These are phyloP conservation scores for Polyommatus iphigenia DNA, from an alignment of 2,888 invertebrate species.

Conservation along the genomic window DNA sequence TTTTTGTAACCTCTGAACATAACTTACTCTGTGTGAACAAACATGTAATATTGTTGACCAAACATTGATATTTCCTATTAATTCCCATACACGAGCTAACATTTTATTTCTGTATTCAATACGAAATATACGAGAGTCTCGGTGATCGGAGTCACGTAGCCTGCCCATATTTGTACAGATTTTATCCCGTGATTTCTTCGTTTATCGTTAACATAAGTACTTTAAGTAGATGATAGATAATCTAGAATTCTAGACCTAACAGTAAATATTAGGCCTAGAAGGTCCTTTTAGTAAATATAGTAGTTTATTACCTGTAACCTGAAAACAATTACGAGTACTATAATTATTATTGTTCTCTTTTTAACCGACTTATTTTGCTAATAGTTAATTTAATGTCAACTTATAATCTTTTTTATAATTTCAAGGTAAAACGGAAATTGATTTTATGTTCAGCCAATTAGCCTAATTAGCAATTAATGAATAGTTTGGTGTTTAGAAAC, in stretches of 20 bases:
- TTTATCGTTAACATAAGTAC: background rate
- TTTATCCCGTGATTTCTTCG: background rate
- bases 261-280: no score
- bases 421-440: slow-evolving; percentile 6
- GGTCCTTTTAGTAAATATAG: no score
- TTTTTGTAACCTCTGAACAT: background rate
- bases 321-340: no score
- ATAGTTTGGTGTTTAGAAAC: no score
- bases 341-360: background rate
- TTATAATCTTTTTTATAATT: background rate
- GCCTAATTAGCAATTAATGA: background rate
- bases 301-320: no score
- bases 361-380: background rate
- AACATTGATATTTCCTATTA: slow-evolving; percentile 15
- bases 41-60: slow-evolving; percentile 1
- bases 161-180: slow-evolving; percentile 4
- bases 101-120: slow-evolving; percentile 16
- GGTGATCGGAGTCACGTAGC: background rate
- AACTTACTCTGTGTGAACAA: background rate
- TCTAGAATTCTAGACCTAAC: no score
- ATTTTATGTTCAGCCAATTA: background rate
- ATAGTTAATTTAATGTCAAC: slow-evolving; percentile 2
- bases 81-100: slow-evolving; percentile 13
- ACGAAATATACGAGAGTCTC: background rate
- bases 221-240: no score